These are phyloP conservation scores for Microhierax caerulescens DNA, from an alignment of 2,797 vertebrate genomes.

Conservation along the genomic window DNA sequence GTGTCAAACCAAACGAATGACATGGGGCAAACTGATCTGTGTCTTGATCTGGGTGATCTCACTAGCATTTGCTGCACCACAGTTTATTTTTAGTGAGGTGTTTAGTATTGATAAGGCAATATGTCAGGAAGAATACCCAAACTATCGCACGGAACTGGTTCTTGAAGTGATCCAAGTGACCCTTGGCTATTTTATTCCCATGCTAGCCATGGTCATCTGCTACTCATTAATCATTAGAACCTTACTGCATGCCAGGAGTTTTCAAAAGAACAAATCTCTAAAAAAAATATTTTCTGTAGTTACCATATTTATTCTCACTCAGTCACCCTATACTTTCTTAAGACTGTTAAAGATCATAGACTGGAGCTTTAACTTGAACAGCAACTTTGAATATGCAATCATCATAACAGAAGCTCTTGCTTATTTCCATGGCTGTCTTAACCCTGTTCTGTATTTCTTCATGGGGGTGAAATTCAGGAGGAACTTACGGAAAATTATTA, in stretches of 20 bases:
- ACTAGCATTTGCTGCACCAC: constrained; percentile 43
- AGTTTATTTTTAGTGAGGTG: constrained; percentile 55
- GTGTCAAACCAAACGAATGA: constrained; percentile 9
- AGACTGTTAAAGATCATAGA: constrained; percentile 9
- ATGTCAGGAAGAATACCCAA: not conserved
- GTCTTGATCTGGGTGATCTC: constrained; percentile 44
- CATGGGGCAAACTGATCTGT: constrained; percentile 34
- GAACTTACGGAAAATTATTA: constrained; percentile 66
- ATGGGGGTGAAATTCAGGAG: constrained; percentile 69
- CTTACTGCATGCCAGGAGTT: constrained; percentile 44
- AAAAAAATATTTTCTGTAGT: constrained; percentile 69
- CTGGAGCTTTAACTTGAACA: not conserved
- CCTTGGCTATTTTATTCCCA: constrained; percentile 69
- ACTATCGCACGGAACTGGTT: not conserved
- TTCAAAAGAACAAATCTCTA: constrained; percentile 69
- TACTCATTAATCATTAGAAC: constrained; percentile 69
- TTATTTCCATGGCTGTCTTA: constrained; percentile 72
- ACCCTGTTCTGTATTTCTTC: constrained; percentile 75
- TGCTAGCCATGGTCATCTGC: constrained; percentile 56
- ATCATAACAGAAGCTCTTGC: constrained; percentile 60
- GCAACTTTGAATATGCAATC: not conserved
- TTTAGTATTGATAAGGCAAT: not conserved
- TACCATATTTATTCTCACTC: constrained; percentile 61
- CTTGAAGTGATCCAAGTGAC: constrained; percentile 39
- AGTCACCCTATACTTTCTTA: constrained; percentile 62